These are phyloP conservation scores for Synergus itoensis DNA, from an alignment of 2,888 invertebrate species.

Conservation along the genomic window DNA sequence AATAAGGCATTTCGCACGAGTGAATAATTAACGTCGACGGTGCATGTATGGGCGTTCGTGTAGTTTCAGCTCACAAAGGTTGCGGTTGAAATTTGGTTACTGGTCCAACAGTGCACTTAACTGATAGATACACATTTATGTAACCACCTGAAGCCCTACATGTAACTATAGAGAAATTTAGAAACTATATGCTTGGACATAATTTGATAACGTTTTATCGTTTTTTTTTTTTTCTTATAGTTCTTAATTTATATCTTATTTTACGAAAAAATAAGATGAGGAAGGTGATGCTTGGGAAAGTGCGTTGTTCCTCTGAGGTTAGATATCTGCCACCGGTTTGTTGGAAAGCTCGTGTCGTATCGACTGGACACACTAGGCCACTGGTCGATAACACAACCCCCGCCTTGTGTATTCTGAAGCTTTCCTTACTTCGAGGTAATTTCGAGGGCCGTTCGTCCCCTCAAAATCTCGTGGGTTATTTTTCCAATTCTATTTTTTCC, in stretches of 20 bases:
- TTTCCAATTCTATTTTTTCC: constrained; percentile 10
- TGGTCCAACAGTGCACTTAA: constrained; percentile 5
- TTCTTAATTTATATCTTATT: too few species aligned
- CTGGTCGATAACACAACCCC: constrained; percentile 59
- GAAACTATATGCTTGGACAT: background rate
- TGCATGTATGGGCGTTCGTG: background rate
- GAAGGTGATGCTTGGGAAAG: constrained; percentile 11
- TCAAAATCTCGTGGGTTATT: constrained; percentile 18
- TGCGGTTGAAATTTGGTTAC: constrained; percentile 32
- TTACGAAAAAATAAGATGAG: constrained; percentile 39
- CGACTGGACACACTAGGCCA: constrained; percentile 62
- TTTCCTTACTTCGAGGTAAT: constrained; percentile 45
- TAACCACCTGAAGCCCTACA: background rate
- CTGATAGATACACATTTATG: background rate
- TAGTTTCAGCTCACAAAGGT: constrained; percentile 14
- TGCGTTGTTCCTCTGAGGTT: constrained; percentile 11
- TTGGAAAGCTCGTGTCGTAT: constrained; percentile 52
- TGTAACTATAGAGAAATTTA: background rate
- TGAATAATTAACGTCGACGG: constrained; percentile 55
- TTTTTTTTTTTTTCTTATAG: too few species aligned
- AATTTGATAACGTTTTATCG: background rate
- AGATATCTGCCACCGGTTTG: constrained; percentile 36
- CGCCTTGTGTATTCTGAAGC: constrained; percentile 48
- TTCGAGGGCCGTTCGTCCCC: constrained; percentile 37
- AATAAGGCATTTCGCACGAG: constrained; percentile 53